phyloP scores from a whole-genome alignment of 2,888 invertebrate genomes.

The Alloscopus bannaensis region DNA sequence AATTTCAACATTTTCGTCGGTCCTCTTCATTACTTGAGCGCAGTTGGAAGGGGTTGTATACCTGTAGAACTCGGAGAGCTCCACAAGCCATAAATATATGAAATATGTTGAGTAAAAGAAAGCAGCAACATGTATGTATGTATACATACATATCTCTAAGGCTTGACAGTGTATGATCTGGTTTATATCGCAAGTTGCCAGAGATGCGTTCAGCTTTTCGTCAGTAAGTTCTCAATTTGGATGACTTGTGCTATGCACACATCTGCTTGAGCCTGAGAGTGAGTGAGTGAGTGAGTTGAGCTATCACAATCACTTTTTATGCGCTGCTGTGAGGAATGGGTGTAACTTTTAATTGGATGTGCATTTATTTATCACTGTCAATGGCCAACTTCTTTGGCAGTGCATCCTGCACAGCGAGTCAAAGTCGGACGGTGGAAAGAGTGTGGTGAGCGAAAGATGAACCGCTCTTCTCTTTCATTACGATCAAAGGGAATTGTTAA shows the following conservation, averaged over 20 bases:
- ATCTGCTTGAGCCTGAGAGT: slow-evolving; percentile 22
- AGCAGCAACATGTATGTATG: too few relatives aligned
- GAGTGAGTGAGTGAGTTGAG: slow-evolving; percentile 10
- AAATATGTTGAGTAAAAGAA: too few relatives aligned
- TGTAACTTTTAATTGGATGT: slow-evolving; percentile 65
- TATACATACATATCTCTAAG: too few relatives aligned
- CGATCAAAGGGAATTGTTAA: slow-evolving; percentile 30
- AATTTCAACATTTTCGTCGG: slow-evolving; percentile 36
- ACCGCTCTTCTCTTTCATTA: slow-evolving; percentile 46
- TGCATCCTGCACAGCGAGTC: slow-evolving; percentile 2
- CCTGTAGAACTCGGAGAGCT: too few relatives aligned
- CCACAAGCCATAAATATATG: too few relatives aligned
- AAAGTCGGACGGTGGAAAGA: slow-evolving; percentile 7
- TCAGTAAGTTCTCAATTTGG: slow-evolving; percentile 52
- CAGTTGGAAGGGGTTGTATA: too few relatives aligned
- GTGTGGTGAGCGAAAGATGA: slow-evolving; percentile 30
- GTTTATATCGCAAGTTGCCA: too few relatives aligned
- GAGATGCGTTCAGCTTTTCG: too few relatives aligned
- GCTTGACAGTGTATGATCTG: too few relatives aligned
- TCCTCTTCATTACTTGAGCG: slow-evolving; percentile 29
- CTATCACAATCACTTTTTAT: slow-evolving; percentile 35
- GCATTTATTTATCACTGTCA: slow-evolving; percentile 64
- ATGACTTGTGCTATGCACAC: slow-evolving; percentile 55
- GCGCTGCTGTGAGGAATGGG: slow-evolving; percentile 52
- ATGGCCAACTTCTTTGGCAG: slow-evolving; percentile 56